phyloP scores from a whole-genome alignment of 35 echinoderm and acorn worm genomes.

The Ophiothrix spiculata region DNA sequence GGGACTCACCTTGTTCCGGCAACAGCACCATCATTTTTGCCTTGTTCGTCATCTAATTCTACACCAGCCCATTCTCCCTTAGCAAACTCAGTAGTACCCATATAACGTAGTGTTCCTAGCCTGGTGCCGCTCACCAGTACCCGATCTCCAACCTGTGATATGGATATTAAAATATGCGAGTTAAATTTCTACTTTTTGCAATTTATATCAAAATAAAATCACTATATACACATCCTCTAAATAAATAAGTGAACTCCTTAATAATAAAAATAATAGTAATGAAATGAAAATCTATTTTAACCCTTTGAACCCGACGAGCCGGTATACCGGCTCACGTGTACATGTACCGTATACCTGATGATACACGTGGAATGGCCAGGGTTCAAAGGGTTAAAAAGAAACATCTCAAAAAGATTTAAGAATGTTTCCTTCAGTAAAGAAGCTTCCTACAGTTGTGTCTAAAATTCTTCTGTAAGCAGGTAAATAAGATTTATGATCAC shows the following conservation, averaged over 20 bases:
- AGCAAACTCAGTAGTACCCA: conserved; percentile 97
- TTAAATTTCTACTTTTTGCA: not conserved
- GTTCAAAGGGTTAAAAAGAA: too few species aligned
- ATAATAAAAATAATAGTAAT: not conserved
- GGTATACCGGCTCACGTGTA: too few species aligned
- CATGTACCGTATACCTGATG: too few species aligned
- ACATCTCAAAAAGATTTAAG: too few species aligned
- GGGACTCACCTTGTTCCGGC: conserved; percentile 92
- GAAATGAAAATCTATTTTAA: not conserved
- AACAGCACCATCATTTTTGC: conserved; percentile 98
- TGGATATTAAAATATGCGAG: not conserved
- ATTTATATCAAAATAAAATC: not conserved
- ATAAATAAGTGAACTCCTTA: not conserved
- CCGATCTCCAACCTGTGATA: conserved; percentile 84
- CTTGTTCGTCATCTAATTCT: conserved; percentile 93
- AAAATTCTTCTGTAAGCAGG: too few species aligned
- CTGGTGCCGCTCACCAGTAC: conserved; percentile 94
- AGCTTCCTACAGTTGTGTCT: too few species aligned
- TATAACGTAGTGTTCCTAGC: conserved; percentile 86
- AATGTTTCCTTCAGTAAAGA: too few species aligned
- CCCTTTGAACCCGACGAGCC: too few species aligned
- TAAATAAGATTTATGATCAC: too few species aligned
- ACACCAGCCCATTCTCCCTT: conserved; percentile 99
- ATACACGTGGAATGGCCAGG: too few species aligned
- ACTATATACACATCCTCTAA: not conserved